phyloP scores from a whole-genome alignment of 92 coral and sea anemone species.

The Blastomussa wellsi region DNA sequence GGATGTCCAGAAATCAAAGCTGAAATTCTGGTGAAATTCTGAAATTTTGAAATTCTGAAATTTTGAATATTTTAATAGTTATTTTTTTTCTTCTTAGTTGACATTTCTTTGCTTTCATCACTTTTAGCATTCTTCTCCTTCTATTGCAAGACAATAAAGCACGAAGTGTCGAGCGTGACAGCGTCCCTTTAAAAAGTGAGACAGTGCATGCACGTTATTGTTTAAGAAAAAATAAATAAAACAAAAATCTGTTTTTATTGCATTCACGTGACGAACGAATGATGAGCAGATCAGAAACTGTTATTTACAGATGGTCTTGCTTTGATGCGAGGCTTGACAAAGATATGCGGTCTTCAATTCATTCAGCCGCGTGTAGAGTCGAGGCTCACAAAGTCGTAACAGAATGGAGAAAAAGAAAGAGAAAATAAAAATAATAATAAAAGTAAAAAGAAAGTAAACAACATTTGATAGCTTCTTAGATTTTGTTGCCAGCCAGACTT shows the following conservation, averaged over 20 bases:
- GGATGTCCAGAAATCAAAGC: no score
- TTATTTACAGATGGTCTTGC: slow-evolving; percentile 43
- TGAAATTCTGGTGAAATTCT: no score
- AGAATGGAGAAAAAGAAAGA: not conserved
- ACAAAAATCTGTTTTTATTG: not conserved
- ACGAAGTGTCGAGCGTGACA: no score
- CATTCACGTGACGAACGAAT: slow-evolving; percentile 37
- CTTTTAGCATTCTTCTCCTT: no score
- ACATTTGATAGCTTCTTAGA: not conserved
- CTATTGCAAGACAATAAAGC: no score
- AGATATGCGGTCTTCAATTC: slow-evolving; percentile 57
- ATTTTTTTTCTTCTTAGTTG: no score
- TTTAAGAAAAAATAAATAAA: not conserved
- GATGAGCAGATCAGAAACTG: slow-evolving; percentile 62
- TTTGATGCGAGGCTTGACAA: slow-evolving; percentile 34
- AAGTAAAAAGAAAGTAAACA: not conserved
- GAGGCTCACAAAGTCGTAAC: slow-evolving; percentile 13
- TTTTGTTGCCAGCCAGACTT: not conserved
- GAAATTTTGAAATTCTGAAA: no score
- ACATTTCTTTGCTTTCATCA: no score
- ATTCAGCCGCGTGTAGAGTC: slow-evolving; percentile 38
- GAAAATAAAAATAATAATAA: not conserved
- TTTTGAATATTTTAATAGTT: no score
- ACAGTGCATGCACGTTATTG: not conserved
- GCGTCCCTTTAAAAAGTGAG: no score